These are phyloP conservation scores for Cyprinodon diabolis DNA, from an alignment of 2,797 vertebrate genomes.

Conservation along the genomic window DNA sequence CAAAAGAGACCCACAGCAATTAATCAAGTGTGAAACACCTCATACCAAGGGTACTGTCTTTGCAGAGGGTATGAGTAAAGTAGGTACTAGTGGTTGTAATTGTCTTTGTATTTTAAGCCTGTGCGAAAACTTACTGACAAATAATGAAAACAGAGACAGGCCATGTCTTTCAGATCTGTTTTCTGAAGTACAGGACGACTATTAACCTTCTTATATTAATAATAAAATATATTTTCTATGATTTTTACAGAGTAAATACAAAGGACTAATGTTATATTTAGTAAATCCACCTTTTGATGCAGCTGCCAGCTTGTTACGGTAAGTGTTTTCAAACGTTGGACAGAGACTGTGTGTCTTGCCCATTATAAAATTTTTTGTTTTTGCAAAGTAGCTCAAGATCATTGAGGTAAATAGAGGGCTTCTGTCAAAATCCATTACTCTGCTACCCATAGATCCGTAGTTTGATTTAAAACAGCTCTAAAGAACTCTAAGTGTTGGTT, in stretches of 20 bases:
- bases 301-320: background rate
- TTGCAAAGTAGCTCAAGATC: background rate
- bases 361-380: background rate
- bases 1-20: background rate
- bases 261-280: background rate
- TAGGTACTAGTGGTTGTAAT: background rate
- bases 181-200: slow-evolving; percentile 2
- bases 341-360: too few species aligned
- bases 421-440: background rate
- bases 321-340: too few species aligned
- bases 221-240: too few species aligned
- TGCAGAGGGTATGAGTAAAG: background rate
- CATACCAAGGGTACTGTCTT: background rate
- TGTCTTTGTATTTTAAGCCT: background rate
- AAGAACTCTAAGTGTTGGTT: too few species aligned
- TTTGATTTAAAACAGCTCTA: background rate
- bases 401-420: background rate
- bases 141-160: slow-evolving; percentile 6
- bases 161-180: slow-evolving; percentile 49
- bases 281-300: background rate
- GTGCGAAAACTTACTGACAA: slow-evolving; percentile 9
- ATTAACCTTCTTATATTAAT: background rate
- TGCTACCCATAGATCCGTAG: background rate
- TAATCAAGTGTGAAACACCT: background rate
- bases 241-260: background rate